Base-by-base conservation (phyloP, 2,113 vertebrate species). In the Edolisoma coerulescens region DNA sequence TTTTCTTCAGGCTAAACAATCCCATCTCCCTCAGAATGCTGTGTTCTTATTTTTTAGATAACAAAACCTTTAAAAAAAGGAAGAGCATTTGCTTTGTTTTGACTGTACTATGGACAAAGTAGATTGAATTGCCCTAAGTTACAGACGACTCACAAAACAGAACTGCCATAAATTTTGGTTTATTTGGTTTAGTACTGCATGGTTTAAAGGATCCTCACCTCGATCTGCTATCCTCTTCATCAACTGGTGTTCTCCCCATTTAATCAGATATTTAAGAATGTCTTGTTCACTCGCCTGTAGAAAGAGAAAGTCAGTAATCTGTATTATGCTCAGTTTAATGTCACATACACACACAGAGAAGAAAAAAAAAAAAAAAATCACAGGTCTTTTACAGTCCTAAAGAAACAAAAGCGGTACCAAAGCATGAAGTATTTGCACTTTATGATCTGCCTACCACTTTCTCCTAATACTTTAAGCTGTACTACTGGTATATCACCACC, bases 161-260 rank as follows among this genome's bases (percentile, higher is more conserved):
- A 78, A 24, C 10, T 44, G 35, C 21, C 33, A 47, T 5, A 33
- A 11, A 18, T 54, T 65, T 37, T 23, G 8, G 15, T 27, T 78
- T 79, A 60, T 64, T 57, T 71, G 23, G 13, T 76, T 90, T 81
- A 76, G 23, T 79, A 28, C 23, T 30, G 16, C 2, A 2, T 35
- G 4, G 15, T 63, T 95, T 61, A 75, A 76, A 87, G 61, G 24
- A 82, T 77, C 50, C 98, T 99, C 98, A 99, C 99, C 99, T 98
- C 99, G 97, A 97, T 99, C 99, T 97, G 99, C 99, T 99, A 99
- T 99, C 98, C 99, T 99, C 98, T 99, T 99, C 98, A 99, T 99
- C 96, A 99, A 97, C 93, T 99, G 99, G 97, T 99, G 99, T 87
- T 99, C 99, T 90, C 99, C 99, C 99, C 99, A 99, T 97, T 99